Base-by-base conservation (phyloP, 2,888 invertebrate species). In the Muscina levida region DNA sequence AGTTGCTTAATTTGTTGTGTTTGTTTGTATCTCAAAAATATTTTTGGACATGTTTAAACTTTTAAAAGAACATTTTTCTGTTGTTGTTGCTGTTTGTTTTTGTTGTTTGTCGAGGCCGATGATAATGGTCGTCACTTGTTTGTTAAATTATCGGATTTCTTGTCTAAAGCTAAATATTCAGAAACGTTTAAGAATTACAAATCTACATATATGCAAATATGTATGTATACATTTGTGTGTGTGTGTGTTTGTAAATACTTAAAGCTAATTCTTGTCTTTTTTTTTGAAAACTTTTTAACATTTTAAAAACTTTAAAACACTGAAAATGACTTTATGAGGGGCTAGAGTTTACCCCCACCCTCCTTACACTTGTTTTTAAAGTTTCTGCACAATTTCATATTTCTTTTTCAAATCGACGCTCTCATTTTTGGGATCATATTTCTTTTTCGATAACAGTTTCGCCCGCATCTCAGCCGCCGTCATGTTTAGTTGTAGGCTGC, bases 381-480 rank as follows among this genome's bases (percentile, higher is more conserved):
- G 94, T 92, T 97, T 97, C 91, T 97, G 97, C 85, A 97, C 96
- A 89, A 97, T 97, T 90, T 97, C 97, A 89, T 97, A 97, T 92
- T 97, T 97, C 92, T 96, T 95, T 91, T 95, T 95, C 88, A 97
- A 94, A 92, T 97, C 97, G 92, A 97, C 95, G 65, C 94, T 94
- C 88, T 96, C 95, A 90, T 95, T 96, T 91, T 97, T 97, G 51
- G 97, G 97, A 91, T 97, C 97, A 89, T 95, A 94, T 90, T 96
- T 96, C 91, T 97, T 97, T 90, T 94, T 95, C 78, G 95, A 94
- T 65, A 96, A 95, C 84, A 97, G 92, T 86, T 95, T 94, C 72
- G 96, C 97, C 73, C 97, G 93, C 92, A 97, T 93, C 91, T 97
- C 97, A 57, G 97, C 96, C n/a, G 96, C 97, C 78, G 97, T 96